Percentiles rank a stretch among this genome's conserved stretches.
Conservation (phyloP, 1,140 invertebrate genomes). For the Drosophila bocqueti region DNA sequence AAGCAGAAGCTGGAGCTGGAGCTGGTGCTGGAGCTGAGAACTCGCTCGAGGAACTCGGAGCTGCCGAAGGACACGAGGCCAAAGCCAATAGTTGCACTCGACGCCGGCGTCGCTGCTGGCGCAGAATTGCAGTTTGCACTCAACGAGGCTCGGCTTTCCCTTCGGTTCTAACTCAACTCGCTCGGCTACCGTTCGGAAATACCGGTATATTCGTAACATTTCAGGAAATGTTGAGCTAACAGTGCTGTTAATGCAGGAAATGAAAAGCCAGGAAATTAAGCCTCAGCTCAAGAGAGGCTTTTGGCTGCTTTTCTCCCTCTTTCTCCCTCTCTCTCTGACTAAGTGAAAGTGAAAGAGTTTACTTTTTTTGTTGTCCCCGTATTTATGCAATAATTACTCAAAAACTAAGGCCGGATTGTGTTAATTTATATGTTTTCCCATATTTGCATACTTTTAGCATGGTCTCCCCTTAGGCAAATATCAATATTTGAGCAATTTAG, state of each 20-base stretch:
- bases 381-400: slow-evolving; percentile 31
- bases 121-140: slow-evolving; percentile 64
- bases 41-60: slow-evolving; percentile 32
- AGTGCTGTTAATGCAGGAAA: slow-evolving; percentile 24
- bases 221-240: slow-evolving; percentile 11
- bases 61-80: slow-evolving; percentile 18
- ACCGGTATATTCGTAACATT: slow-evolving; percentile 8
- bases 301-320: not conserved
- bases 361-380: not conserved
- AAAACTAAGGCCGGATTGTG: slow-evolving; percentile 8
- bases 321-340: not conserved
- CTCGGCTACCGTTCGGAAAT: not conserved
- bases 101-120: slow-evolving; percentile 49
- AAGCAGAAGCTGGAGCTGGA: slow-evolving; percentile 19
- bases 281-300: slow-evolving; percentile 25
- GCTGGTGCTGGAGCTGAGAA: slow-evolving; percentile 22
- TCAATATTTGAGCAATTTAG: slow-evolving; percentile 38
- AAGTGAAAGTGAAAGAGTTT: slow-evolving; percentile 43
- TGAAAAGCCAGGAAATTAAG: slow-evolving; percentile 21
- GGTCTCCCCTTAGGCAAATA: slow-evolving; percentile 6
- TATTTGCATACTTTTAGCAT: slow-evolving; percentile 22
- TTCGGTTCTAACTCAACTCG: slow-evolving; percentile 33
- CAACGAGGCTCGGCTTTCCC: slow-evolving; percentile 22
- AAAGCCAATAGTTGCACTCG: slow-evolving; percentile 74
- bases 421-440: slow-evolving; percentile 14